Conservation (phyloP, 2,113 vertebrate genomes). For the Trematocara zebra region DNA sequence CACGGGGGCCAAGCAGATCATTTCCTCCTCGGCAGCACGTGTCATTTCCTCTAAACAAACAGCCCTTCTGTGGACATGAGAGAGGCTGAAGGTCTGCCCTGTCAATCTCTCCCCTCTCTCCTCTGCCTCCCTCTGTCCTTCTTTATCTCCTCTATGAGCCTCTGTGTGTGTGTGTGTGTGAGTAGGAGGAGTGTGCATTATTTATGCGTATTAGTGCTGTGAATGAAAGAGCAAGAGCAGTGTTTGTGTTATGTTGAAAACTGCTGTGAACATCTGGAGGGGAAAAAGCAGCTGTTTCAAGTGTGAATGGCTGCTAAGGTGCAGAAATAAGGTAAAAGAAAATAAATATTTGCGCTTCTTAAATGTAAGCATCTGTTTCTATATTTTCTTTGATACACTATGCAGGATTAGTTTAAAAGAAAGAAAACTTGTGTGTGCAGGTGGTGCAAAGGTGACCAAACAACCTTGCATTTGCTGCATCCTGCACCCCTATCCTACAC, state of each 20-base stretch:
- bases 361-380: background rate
- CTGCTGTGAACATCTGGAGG: background rate
- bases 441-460: background rate
- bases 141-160: background rate
- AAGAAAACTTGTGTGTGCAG: background rate
- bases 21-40: slow-evolving; percentile 63
- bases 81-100: slow-evolving; percentile 28
- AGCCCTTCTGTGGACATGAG: slow-evolving; percentile 47
- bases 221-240: background rate
- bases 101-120: background rate
- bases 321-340: background rate
- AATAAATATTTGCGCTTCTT: background rate
- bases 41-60: slow-evolving; percentile 70
- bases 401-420: background rate
- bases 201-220: background rate
- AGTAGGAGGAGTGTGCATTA: background rate
- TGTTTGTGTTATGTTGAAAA: background rate
- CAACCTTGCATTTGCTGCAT: background rate
- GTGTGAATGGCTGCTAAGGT: background rate
- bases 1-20: slow-evolving; percentile 61
- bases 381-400: background rate
- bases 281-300: background rate
- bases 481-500: background rate
- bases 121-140: background rate
- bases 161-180: background rate